phyloP scores from a whole-genome alignment of 2,113 vertebrate genomes.

The Chiloscyllium plagiosum region DNA sequence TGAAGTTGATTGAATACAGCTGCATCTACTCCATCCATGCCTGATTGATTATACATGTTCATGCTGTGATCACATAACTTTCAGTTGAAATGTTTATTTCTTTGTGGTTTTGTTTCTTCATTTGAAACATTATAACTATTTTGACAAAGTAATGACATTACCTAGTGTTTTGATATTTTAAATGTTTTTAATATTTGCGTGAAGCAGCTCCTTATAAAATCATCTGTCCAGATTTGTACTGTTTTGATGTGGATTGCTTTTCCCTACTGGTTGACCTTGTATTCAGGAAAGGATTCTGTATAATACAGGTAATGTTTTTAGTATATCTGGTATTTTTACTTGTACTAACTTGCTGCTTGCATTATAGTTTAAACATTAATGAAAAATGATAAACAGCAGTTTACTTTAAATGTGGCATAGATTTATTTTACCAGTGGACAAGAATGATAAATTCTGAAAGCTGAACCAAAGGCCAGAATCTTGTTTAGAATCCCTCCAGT shows the following conservation, averaged over 20 bases:
- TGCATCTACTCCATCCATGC: not conserved
- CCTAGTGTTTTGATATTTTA: not conserved
- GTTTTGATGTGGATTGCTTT: not conserved
- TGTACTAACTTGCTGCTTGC: not conserved
- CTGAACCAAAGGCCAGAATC: not conserved
- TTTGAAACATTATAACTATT: not conserved
- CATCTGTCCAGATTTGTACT: not conserved
- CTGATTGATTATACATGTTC: not conserved
- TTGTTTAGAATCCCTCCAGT: no score
- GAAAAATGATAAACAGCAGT: not conserved
- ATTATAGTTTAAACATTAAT: not conserved
- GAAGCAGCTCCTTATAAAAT: not conserved
- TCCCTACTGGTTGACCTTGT: not conserved
- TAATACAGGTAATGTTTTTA: not conserved
- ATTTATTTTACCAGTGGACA: not conserved
- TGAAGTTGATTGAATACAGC: not conserved
- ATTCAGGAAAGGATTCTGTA: not conserved
- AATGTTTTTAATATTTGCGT: not conserved
- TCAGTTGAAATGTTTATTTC: not conserved
- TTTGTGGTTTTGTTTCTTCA: not conserved
- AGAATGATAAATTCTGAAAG: not conserved
- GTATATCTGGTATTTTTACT: not conserved
- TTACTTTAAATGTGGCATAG: not conserved
- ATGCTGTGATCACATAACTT: not conserved
- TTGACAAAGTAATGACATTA: not conserved